Base-by-base conservation (phyloP, 2,888 invertebrate species). In the Seira ritae region DNA sequence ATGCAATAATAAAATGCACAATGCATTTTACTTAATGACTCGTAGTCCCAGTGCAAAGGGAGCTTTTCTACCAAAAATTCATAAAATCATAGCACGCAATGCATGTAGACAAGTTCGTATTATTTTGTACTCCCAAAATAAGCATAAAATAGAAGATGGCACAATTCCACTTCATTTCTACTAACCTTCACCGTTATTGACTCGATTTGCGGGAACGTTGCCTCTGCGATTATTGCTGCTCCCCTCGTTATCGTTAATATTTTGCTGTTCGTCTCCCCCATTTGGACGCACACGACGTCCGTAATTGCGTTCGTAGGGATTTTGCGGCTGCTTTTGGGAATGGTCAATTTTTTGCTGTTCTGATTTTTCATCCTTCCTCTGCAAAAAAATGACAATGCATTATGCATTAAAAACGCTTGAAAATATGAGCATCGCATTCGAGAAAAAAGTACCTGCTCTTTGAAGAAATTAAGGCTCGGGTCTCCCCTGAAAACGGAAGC, bases 401-500 rank as follows among this genome's bases (percentile, higher is more conserved):
- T 10, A 24, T 24, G 68, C 31, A 31, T 68, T 68, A 15, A 8
- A 10, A 69, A 20, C 69, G 66, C 4, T 8, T 24, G n/a, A 20
- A 55, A 72, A 19, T 1, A 23, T 19, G 37, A 22, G 50, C 8
- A 23, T 20, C 42, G n/a, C 23, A 6, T 69, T 60, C n/a, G 42
- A 42, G 12, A 42, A 8, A 42, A 42, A 66, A 22, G 20, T 84
- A 86, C 87, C 80, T 87, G 80, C 24, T 86, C 86, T 65, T 86
- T 69, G 31, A 73, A 79, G 75, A 86, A 87, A 69, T 89, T 89
- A 15, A 77, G 66, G 62, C 71, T 81, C 0, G 88, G 85, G 62
- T 81, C 76, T 75, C 88, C 88, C 19, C 76, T 80, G 78, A 85
- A 87, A 20, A 88, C 85, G 31, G 89, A 89, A 65, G 88, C 87